Conservation (phyloP, 2,113 vertebrate species). For the Podiceps cristatus region DNA sequence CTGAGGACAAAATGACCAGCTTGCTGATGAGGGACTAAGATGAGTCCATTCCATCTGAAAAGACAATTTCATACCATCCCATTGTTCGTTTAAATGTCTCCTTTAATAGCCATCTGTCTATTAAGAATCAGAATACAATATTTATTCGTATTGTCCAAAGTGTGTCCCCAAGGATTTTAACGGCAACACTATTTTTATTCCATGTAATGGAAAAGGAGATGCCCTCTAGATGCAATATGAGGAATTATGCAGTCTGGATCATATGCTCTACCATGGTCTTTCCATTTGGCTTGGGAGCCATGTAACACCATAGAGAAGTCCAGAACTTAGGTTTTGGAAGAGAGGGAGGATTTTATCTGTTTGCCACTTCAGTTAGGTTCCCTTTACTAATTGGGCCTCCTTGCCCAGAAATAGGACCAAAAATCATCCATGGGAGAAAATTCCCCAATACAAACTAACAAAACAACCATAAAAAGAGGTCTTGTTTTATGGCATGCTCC, state of each 20-base stretch:
- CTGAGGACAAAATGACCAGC: not conserved
- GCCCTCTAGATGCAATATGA: not conserved
- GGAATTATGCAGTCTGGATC: not conserved
- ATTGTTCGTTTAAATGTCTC: not conserved
- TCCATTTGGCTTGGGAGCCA: not conserved
- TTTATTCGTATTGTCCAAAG: not conserved
- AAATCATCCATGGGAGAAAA: constrained; percentile 40
- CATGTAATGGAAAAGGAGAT: not conserved
- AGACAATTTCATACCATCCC: not conserved
- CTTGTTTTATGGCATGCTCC: constrained; percentile 69
- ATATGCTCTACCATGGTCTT: not conserved
- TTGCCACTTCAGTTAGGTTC: not conserved
- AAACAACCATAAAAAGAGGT: constrained; percentile 60
- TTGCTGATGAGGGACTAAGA: not conserved
- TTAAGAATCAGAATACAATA: not conserved
- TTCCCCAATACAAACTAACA: constrained; percentile 43
- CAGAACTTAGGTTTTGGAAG: not conserved
- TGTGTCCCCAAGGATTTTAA: not conserved
- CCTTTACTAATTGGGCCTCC: not conserved
- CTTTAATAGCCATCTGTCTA: not conserved
- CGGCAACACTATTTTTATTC: not conserved
- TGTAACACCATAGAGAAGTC: not conserved
- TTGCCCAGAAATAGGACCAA: constrained; percentile 1
- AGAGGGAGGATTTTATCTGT: not conserved
- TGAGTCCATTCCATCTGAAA: not conserved